phyloP scores from a whole-genome alignment of 2,888 invertebrate genomes.

The Campaea margaritaria region DNA sequence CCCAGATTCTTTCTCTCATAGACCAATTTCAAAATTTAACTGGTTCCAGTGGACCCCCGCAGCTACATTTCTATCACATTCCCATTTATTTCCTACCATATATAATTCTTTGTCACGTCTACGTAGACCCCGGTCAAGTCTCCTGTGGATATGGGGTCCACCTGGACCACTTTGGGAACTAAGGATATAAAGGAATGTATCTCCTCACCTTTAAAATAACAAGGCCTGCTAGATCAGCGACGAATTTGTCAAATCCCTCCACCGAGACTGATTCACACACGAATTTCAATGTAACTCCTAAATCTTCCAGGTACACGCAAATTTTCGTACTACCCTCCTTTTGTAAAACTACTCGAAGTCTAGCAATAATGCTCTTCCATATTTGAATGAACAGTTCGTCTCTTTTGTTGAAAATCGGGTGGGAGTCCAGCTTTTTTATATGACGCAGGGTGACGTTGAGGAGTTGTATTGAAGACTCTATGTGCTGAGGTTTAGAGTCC shows the following conservation, averaged over 20 bases:
- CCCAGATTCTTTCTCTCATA: no score
- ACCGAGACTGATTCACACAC: slow-evolving; percentile 68
- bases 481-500: slow-evolving; percentile 61
- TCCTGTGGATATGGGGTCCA: no score
- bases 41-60: no score
- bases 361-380: slow-evolving; percentile 63
- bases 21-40: no score
- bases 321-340: slow-evolving; percentile 45
- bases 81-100: no score
- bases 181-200: not conserved
- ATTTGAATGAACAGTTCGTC: slow-evolving; percentile 66
- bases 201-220: slow-evolving; percentile 68
- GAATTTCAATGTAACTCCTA: slow-evolving; percentile 64
- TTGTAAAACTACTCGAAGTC: slow-evolving; percentile 53
- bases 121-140: no score
- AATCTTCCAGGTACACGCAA: slow-evolving; percentile 58
- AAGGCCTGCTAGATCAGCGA: slow-evolving; percentile 62
- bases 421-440: slow-evolving; percentile 71
- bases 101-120: no score
- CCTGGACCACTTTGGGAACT: not conserved
- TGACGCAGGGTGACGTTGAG: slow-evolving; percentile 66
- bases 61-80: no score
- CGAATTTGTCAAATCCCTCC: slow-evolving; percentile 63
- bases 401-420: slow-evolving; percentile 65
- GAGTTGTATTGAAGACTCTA: slow-evolving; percentile 68